These are phyloP conservation scores for Struthio camelus DNA, from an alignment of 2,113 vertebrate species.

Conservation along the genomic window DNA sequence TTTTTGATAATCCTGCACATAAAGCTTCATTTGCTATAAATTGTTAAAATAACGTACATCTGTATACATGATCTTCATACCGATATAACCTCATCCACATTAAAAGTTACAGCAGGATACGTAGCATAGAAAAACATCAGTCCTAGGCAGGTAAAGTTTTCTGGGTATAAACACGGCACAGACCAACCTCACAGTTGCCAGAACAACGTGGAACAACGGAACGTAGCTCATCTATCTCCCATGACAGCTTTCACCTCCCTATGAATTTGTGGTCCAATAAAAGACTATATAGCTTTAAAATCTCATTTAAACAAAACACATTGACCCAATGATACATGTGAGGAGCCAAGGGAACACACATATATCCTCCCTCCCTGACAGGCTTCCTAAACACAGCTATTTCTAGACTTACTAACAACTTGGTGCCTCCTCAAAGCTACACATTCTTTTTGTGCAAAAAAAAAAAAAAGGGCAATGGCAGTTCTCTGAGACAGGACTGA, in stretches of 20 bases:
- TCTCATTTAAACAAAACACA: neutral
- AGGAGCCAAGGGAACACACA: neutral
- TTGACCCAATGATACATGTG: accelerated
- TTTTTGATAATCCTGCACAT: neutral
- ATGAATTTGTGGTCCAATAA: neutral
- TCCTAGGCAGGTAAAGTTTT: accelerated
- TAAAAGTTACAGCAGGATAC: accelerated
- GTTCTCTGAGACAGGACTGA: neutral
- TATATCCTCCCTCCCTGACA: neutral
- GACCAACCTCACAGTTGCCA: neutral
- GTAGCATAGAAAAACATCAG: accelerated
- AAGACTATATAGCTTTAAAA: neutral
- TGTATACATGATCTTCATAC: accelerated
- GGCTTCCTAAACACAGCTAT: neutral
- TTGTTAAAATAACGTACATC: accelerated
- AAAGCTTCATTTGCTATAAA: neutral
- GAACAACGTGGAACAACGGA: accelerated
- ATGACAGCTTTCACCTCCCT: neutral
- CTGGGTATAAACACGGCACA: neutral
- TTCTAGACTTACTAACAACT: neutral
- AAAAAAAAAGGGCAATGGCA: neutral
- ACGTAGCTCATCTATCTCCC: neutral
- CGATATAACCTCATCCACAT: neutral
- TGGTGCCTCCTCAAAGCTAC: neutral
- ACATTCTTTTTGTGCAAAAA: too few species aligned